phyloP scores from a whole-genome alignment of 2,113 vertebrate species.

The Toxostoma redivivum region DNA sequence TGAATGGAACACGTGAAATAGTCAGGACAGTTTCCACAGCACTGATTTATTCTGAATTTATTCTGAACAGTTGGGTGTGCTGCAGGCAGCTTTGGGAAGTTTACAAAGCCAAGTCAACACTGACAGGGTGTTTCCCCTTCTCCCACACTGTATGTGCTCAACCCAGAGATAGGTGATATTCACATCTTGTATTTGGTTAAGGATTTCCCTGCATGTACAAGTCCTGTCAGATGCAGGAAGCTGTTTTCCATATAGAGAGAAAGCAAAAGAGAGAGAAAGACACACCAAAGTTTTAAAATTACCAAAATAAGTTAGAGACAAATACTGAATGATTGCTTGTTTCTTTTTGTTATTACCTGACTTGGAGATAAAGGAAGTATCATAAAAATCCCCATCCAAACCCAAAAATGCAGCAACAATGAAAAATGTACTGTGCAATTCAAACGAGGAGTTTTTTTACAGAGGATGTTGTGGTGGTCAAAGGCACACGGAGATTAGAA shows the following conservation, averaged over 20 bases:
- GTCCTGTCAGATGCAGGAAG: not conserved
- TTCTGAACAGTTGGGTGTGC: not conserved
- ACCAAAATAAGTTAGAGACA: not conserved
- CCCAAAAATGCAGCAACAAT: not conserved
- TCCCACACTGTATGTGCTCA: rapidly evolving
- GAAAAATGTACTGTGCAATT: not conserved
- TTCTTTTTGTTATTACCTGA: not conserved
- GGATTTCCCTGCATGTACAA: not conserved
- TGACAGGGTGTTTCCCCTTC: not conserved
- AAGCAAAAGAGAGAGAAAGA: not conserved
- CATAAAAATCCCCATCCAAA: not conserved
- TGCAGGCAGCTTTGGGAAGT: not conserved
- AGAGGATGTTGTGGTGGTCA: not conserved
- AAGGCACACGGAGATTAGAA: not conserved
- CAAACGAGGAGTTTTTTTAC: not conserved
- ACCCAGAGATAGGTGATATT: not conserved
- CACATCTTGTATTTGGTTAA: not conserved
- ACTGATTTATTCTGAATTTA: not conserved
- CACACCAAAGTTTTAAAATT: not conserved
- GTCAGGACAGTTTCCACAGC: not conserved
- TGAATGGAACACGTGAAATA: rapidly evolving
- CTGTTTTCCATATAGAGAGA: not conserved
- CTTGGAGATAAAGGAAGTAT: not conserved
- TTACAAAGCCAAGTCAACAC: not conserved
- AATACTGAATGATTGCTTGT: not conserved